Evolutionary conservation across 1,140 invertebrate genomes (phyloP), one percentile per base, ranked within the genome.

Genomic region (Drosophila parvula): DNA sequence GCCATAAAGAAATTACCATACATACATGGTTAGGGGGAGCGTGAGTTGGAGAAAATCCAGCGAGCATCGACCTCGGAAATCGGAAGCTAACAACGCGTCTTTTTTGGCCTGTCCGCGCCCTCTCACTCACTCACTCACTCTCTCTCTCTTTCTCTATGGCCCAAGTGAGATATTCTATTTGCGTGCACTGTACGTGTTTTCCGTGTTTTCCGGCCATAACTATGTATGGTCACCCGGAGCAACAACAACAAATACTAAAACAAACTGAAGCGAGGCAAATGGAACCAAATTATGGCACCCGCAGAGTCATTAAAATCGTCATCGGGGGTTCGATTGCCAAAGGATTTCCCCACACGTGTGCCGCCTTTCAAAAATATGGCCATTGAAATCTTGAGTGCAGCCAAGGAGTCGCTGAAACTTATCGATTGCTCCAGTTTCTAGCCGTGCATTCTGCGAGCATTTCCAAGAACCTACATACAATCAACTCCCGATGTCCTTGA

Each of bases 51-150:
- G 45, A 41, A 47, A 36, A 38, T 30, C 44, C 44, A 63, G 79
- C 65, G 74, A 67, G 32, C 81, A 86, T 64, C 75, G 79, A 85
- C 74, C 81, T 71, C 45, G 47, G 61, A 53, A 69, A 53, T 60
- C 47, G 74, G 74, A 75, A 81, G 57, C 67, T 55, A 67, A 74
- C 36, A 5, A 50, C 71, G 70, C 61, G 41, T 32, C 44, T 34
- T 68, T 68, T 38, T 43, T 18, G 67, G 22, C 47, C 48, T 50
- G 48, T 50, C 48, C 48, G 0, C 48, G n/a, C 48, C 0, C 1
- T 10, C 27, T 5, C 30, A 22, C 22, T n/a, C n/a, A n/a, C n/a
- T n/a, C n/a, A n/a, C n/a, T n/a, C n/a, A n/a, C n/a, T n/a, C n/a
- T 47, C 14, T 47, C 6, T 27, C 44, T 47, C 45, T 71, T 43